Evolutionary conservation across 1,140 invertebrate genomes (phyloP), one percentile per base, ranked within the genome.

Genomic region (Coenobita brevimanus): DNA sequence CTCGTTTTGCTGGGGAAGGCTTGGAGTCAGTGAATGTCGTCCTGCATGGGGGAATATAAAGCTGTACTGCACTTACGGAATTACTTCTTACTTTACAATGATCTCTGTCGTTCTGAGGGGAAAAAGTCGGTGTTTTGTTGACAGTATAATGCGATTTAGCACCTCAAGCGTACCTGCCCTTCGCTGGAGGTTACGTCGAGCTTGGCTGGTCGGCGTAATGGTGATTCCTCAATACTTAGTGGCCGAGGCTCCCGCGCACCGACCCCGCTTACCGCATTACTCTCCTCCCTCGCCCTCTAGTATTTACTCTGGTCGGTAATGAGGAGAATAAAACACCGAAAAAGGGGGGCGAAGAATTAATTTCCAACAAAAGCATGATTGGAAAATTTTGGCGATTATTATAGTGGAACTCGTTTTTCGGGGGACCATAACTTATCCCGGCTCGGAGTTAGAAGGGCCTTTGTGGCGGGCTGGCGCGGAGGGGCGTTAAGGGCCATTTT

Each of bases 341-440:
- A 71, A 71, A 38, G 67, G 30, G 24, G 0, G 67, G 17, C 38
- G 71, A 46, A 75, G 71, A 62, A 71, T 76, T 78, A 85, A 85
- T 81, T 80, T 71, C 78, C 76, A 69, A 64, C 85, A 87, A 87
- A 81, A 87, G 76, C 85, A 87, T 80, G 85, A 87, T 81, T 87
- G 78, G 85, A 80, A 87, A 87, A 87, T 87, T 87, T 87, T 57
- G 85, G 62, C 85, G 38, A 87, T 87, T 87, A 87, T 87, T 87
- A 87, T 80, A 80, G 62, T 73, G 78, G 79, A 87, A 80, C 85
- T 80, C 46, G 85, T 87, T 87, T 87, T 86, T 87, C 67, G 85
- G 84, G 62, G 76, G 75, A 64, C 46, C 46, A 81, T 87, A 80
- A 87, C 30, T 87, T 71, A 87, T 54, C 76, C 36, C 36, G 62